Percentiles rank a stretch among this genome's conserved stretches.
phyloP scores from a whole-genome alignment of 2,113 vertebrate genomes.

The Sinocyclocheilus maitianheensis region DNA sequence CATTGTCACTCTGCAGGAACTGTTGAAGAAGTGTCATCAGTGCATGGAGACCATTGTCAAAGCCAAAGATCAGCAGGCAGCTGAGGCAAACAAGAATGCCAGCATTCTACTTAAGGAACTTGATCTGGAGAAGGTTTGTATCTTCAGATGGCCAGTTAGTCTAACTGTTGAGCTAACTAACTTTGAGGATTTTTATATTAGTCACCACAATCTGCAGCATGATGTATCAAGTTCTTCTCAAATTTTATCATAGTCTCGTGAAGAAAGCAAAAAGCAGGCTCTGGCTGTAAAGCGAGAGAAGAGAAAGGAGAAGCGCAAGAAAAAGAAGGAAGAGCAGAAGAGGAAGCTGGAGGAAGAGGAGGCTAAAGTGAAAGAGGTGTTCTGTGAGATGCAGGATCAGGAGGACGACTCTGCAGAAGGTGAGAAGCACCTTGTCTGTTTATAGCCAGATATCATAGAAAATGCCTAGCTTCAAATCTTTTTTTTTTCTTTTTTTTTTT shows the following conservation, averaged over 20 bases:
- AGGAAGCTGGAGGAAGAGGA: conserved; percentile 96
- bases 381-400: conserved; percentile 86
- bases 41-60: conserved; percentile 99
- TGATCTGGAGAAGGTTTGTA: conserved; percentile 92
- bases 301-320: conserved; percentile 98
- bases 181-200: neutral
- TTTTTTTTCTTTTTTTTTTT: too few species aligned
- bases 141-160: neutral
- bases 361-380: conserved; percentile 89
- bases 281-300: conserved; percentile 97
- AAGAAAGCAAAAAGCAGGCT: conserved; percentile 98
- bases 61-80: conserved; percentile 99
- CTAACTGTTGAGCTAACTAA: neutral
- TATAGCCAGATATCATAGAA: neutral
- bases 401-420: conserved; percentile 93
- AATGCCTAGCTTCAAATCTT: neutral
- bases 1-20: conserved; percentile 77
- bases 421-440: conserved; percentile 54
- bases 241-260: conserved; percentile 80
- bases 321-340: conserved; percentile 96
- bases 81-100: conserved; percentile 98
- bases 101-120: conserved; percentile 97
- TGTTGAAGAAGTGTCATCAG: conserved; percentile 98
- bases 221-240: neutral
- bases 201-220: neutral